Conservation (phyloP, 2,797 vertebrate species). For the Carapus acus region DNA sequence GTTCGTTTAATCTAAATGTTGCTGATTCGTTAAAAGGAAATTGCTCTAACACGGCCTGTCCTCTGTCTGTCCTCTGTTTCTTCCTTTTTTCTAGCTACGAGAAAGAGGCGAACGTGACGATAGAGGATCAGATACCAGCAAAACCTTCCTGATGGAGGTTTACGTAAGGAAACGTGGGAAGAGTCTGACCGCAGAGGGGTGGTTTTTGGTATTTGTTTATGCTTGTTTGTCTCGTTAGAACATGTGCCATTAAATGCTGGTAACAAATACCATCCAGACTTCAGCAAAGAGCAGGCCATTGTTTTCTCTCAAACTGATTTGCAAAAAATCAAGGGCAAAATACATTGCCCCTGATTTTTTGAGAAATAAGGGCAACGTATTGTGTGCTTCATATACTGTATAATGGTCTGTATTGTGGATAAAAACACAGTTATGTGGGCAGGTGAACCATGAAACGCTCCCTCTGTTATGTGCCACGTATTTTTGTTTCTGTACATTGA, state of each 20-base stretch:
- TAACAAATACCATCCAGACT: slow-evolving; percentile 48
- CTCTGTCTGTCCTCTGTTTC: slow-evolving; percentile 1
- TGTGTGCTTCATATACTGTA: slow-evolving; percentile 53
- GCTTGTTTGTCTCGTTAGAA: slow-evolving; percentile 56
- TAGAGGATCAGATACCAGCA: slow-evolving; percentile 56
- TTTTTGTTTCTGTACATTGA: slow-evolving; percentile 49
- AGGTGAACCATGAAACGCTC: slow-evolving; percentile 36
- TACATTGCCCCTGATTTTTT: too few species aligned
- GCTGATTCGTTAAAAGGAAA: not conserved
- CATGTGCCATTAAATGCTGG: slow-evolving; percentile 49
- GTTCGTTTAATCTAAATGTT: not conserved
- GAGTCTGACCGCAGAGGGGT: slow-evolving; percentile 32
- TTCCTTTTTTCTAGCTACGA: slow-evolving; percentile 16
- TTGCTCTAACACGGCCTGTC: slow-evolving; percentile 12
- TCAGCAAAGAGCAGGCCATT: slow-evolving; percentile 42
- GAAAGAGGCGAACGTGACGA: slow-evolving; percentile 19
- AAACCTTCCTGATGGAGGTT: slow-evolving; percentile 43
- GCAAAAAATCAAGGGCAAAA: too few species aligned
- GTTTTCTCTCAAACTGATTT: slow-evolving; percentile 31
- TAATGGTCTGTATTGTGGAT: slow-evolving; percentile 58
- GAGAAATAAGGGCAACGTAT: slow-evolving; percentile 46
- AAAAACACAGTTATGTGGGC: slow-evolving; percentile 43
- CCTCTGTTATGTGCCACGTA: slow-evolving; percentile 47
- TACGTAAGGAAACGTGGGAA: slow-evolving; percentile 27
- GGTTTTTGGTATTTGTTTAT: slow-evolving; percentile 42